Base-by-base conservation (phyloP, 2,113 vertebrate genomes). In the Malurus cyaneus region DNA sequence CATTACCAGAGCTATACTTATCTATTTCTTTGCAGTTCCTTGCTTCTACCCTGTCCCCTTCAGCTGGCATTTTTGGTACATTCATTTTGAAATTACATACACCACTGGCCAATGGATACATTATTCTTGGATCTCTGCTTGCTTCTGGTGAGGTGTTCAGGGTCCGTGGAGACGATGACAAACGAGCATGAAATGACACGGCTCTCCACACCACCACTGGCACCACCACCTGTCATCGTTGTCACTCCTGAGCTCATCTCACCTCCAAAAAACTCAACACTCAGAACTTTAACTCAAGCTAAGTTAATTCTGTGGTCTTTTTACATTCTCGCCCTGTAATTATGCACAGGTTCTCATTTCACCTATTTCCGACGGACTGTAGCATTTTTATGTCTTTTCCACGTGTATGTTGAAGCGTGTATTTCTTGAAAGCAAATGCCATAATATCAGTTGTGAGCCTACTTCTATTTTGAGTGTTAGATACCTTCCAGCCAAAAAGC, bases 361-460 rank as follows among this genome's bases (percentile, higher is more conserved):
- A 96, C 90, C 81, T 80, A 93, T 92, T 97, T 96, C 96, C 25
- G 26, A 84, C 1, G 3, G 80, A 54, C 92, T 97, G 74, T 52
- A 92, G 87, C 78, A 79, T 90, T 96, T 96, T 97, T 95, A 97
- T 86, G 28, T 92, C 92, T 97, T 98, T 97, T 97, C 97, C 90
- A 97, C 86, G 6, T 29, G 6, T 89, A 96, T 16, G n/a, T 49
- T 88, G 84, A 96, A 87, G 72, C 84, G 91, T 42, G 32, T 39
- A 89, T 78, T 95, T 95, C 81, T 94, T 89, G 78, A 94, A 84
- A 96, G 95, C 60, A 95, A 95, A 95, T 85, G 85, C 94, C 91
- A 93, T 97, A 97, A 97, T 96, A 98, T 96, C 96, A 96, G 95
- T 95, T 95, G 91, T 59, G 79, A 91, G 59, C 77, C 92, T 97